A percentile compares a stretch with the other conserved stretches of the same genome.
phyloP scores from a whole-genome alignment of 2,888 invertebrate genomes.

The Drosophila nigritarsus region DNA sequence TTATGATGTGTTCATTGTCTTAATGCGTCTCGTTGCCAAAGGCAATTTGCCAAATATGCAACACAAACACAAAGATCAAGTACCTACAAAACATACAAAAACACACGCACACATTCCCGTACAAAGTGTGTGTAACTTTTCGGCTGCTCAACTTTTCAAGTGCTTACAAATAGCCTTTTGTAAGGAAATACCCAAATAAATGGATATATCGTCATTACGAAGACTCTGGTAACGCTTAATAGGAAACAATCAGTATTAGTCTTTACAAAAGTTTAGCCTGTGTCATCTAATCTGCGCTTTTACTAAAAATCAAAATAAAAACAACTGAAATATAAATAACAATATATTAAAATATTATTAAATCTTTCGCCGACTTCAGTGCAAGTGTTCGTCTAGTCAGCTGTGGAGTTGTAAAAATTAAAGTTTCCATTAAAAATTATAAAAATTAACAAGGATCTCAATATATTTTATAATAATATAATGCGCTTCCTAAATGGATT shows the following conservation, averaged over 20 bases:
- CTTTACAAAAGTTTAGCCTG: background rate
- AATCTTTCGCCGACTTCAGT: background rate
- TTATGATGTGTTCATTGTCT: conserved; percentile 81
- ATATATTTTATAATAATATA: background rate
- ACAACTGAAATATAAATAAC: background rate
- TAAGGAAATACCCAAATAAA: background rate
- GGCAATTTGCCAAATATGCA: conserved; percentile 57
- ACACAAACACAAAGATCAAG: conserved; percentile 40
- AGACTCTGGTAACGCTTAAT: background rate
- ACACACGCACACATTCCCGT: conserved; percentile 5
- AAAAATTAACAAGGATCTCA: background rate
- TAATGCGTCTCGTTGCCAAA: conserved; percentile 60
- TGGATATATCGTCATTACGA: background rate
- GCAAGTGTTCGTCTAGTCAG: background rate
- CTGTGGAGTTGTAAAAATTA: background rate
- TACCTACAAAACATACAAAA: conserved; percentile 22
- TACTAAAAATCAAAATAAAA: background rate
- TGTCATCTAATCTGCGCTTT: background rate
- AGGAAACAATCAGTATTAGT: background rate
- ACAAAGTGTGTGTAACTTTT: conserved; percentile 27
- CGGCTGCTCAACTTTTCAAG: conserved; percentile 55
- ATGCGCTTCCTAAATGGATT: background rate
- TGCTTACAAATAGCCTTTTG: conserved; percentile 65
- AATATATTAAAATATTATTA: background rate
- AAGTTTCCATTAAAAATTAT: background rate